phyloP scores from a whole-genome alignment of 2,888 invertebrate genomes.

The Mechanitis messenoides region DNA sequence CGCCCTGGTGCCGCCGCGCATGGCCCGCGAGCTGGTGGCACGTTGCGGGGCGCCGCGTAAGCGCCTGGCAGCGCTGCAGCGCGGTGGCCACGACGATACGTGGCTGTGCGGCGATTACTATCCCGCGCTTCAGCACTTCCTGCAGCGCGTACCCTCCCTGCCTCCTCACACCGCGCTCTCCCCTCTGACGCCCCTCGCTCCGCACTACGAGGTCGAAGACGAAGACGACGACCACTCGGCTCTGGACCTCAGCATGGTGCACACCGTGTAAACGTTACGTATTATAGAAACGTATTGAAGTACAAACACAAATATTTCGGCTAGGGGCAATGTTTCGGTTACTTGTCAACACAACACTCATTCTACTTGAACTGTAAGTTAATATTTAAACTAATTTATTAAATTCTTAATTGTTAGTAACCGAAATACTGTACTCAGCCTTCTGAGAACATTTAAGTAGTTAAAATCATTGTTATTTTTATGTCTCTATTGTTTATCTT shows the following conservation, averaged over 20 bases:
- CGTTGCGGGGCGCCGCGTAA: slow-evolving; percentile 86
- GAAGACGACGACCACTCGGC: background rate
- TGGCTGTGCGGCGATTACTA: slow-evolving; percentile 93
- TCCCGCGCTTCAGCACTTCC: slow-evolving; percentile 72
- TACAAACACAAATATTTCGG: too few species aligned
- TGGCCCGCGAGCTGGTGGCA: slow-evolving; percentile 89
- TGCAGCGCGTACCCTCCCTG: slow-evolving; percentile 54
- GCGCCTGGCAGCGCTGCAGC: slow-evolving; percentile 84
- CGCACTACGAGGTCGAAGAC: slow-evolving; percentile 1
- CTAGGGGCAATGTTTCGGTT: too few species aligned
- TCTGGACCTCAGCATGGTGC: background rate
- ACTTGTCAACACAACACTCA: too few species aligned
- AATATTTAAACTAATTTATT: too few species aligned
- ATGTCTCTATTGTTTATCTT: too few species aligned
- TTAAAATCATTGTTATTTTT: too few species aligned
- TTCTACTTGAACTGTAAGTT: too few species aligned
- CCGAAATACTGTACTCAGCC: too few species aligned
- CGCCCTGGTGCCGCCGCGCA: slow-evolving; percentile 90
- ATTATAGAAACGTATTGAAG: background rate
- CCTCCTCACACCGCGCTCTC: slow-evolving; percentile 48
- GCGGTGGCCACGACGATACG: slow-evolving; percentile 96
- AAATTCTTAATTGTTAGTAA: too few species aligned
- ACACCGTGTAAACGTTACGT: background rate
- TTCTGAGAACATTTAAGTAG: too few species aligned
- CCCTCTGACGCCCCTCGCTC: slow-evolving; percentile 26